A percentile compares a stretch with the other conserved stretches of the same genome.
Evolutionary conservation across 2,113 vertebrate genomes (phyloP).

Genomic region (Parus major): DNA sequence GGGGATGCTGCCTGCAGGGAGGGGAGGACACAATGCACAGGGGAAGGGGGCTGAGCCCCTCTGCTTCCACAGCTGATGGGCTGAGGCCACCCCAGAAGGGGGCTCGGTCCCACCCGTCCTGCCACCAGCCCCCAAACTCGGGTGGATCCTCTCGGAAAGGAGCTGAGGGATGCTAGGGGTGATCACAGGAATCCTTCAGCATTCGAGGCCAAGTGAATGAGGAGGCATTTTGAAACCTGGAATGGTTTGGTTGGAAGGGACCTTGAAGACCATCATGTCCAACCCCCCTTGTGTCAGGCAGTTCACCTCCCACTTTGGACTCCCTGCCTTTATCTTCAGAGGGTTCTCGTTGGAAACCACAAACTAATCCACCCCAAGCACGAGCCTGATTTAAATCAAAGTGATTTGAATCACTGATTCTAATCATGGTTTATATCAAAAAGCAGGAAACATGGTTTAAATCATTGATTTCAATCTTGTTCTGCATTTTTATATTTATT

Average conservation of each 20-base stretch:
- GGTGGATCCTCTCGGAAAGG: not conserved
- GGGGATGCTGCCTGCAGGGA: not conserved
- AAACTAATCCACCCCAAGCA: slow-evolving; percentile 3
- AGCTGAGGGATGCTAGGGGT: not conserved
- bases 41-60: not conserved
- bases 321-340: not conserved
- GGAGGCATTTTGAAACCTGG: not conserved
- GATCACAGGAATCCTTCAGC: not conserved
- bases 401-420: slow-evolving; percentile 24
- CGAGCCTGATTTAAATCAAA: slow-evolving; percentile 27
- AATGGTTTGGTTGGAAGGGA: not conserved
- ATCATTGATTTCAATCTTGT: slow-evolving; percentile 22
- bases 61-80: accelerated
- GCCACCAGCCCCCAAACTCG: not conserved
- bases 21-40: accelerated
- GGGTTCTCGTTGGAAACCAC: not conserved
- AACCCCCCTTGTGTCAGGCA: not conserved
- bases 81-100: not conserved
- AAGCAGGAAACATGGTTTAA: slow-evolving; percentile 57
- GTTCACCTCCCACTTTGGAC: not conserved
- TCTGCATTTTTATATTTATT: not conserved
- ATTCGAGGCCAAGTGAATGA: not conserved
- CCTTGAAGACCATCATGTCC: not conserved
- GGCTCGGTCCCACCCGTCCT: not conserved
- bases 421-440: slow-evolving; percentile 25